These are phyloP conservation scores for Tautogolabrus adspersus DNA, from an alignment of 2,113 vertebrate species.

Conservation along the genomic window DNA sequence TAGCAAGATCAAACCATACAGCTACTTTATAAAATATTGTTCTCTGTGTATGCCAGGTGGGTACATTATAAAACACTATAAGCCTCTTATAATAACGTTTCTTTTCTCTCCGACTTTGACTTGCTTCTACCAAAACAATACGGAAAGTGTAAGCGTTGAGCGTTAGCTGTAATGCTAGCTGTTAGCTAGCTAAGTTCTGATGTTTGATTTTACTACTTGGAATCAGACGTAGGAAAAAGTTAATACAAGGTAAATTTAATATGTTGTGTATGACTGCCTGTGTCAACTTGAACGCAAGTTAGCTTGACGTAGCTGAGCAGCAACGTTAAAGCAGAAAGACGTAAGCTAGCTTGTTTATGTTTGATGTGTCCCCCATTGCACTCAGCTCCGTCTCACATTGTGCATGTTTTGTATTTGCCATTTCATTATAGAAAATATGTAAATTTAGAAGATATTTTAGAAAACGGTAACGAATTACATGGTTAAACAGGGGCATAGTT, in stretches of 20 bases:
- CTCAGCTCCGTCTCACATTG: too few relatives aligned
- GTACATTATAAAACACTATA: not conserved
- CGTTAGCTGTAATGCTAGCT: not conserved
- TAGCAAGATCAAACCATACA: slow-evolving; percentile 2
- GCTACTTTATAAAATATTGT: slow-evolving; percentile 11
- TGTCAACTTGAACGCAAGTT: not conserved
- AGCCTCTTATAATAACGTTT: too few relatives aligned
- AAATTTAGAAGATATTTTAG: too few relatives aligned
- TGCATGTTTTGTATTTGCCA: too few relatives aligned
- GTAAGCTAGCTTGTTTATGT: not conserved
- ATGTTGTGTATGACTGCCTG: not conserved
- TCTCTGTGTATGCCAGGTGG: slow-evolving; percentile 55
- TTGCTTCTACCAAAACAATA: too few relatives aligned
- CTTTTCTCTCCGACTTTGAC: too few relatives aligned
- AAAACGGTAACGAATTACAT: too few relatives aligned
- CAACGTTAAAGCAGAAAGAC: not conserved
- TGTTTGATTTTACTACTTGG: not conserved
- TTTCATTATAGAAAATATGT: too few relatives aligned
- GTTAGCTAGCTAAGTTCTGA: not conserved
- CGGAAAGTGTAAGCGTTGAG: not conserved
- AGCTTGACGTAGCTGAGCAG: not conserved
- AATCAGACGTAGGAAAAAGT: not conserved
- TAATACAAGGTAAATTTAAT: not conserved
- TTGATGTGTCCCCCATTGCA: not conserved
- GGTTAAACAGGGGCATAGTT: too few relatives aligned